Evolutionary conservation across 1,140 invertebrate species (phyloP), one percentile per base, ranked within the genome.

Genomic region (Drosophila nigromelanica): DNA sequence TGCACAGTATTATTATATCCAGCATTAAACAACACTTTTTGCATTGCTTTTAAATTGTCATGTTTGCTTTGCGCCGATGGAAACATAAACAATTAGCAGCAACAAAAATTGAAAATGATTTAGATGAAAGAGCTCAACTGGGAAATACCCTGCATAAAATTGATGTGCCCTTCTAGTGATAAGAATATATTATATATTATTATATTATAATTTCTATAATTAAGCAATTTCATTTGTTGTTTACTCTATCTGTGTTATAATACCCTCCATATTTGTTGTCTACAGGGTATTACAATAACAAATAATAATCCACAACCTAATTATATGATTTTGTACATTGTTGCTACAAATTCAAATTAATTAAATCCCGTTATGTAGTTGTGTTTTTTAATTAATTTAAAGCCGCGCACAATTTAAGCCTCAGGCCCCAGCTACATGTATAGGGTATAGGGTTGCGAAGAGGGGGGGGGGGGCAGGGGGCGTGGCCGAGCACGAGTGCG

Each of bases 261-360:
- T 18, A 35, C 40, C 24, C 14, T 11, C 30, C 15, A 11, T 7
- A 12, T 5, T 10, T n/a, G 14, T 14, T 24, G 12, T 2, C 8
- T 58, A 45, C 27, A 18, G 55, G 40, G 40, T 45, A 43, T 43
- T 30, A 39, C 40, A 42, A 59, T 14, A 58, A 52, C 39, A 59
- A 18, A 67, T 39, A 52, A 66, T 72, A 72, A 72, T 72, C 63
- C 55, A 8, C 47, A 30, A 43, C 52, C 63, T 59, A 59, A 67
- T 72, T 52, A 72, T 59, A 33, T 35, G 14, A 58, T 37, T 58
- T 42, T 37, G 47, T 14, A 7, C 15, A 59, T 63, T 63, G 12
- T 43, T 63, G 54, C 59, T 18, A 60, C 73, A 73, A 62, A 63
- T 62, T 54, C 24, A 71, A 80, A 79, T 71, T 78, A 82, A 74